A percentile compares a stretch with the other conserved stretches of the same genome.
Conservation (phyloP, 2,797 vertebrate genomes). For the Allobates femoralis region DNA sequence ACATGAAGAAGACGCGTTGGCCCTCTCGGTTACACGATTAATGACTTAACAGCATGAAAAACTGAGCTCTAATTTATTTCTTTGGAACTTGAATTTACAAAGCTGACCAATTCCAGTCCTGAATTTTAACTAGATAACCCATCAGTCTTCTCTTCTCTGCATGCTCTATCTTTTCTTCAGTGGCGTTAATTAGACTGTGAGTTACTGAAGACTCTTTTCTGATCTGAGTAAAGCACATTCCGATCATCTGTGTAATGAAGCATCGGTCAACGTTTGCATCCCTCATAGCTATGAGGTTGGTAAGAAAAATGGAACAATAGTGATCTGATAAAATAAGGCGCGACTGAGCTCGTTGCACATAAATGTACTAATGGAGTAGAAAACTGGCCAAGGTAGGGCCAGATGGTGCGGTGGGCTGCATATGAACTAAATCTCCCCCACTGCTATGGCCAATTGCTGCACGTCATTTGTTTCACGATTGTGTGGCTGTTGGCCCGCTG, state of each 20-base stretch:
- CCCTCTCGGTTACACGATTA: background rate
- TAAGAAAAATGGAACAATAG: background rate
- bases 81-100: constrained; percentile 6
- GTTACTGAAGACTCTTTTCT: background rate
- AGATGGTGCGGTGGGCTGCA: no score
- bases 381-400: background rate
- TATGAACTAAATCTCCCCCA: no score
- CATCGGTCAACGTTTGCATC: background rate
- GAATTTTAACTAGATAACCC: background rate
- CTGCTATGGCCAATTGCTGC: no score
- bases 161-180: constrained; percentile 8
- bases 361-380: background rate
- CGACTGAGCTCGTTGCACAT: background rate
- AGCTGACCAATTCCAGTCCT: background rate
- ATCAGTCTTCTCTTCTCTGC: constrained; percentile 1
- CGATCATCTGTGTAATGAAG: background rate
- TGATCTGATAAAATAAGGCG: background rate
- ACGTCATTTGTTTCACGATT: no score
- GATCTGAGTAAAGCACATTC: background rate
- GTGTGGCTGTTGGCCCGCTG: no score
- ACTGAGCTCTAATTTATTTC: background rate
- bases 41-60: background rate
- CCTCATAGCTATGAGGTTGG: background rate
- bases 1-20: background rate
- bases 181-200: background rate